Evolutionary conservation across 2,113 vertebrate species (phyloP), one percentile per base, ranked within the genome.

Genomic region (Hypanus sabinus): DNA sequence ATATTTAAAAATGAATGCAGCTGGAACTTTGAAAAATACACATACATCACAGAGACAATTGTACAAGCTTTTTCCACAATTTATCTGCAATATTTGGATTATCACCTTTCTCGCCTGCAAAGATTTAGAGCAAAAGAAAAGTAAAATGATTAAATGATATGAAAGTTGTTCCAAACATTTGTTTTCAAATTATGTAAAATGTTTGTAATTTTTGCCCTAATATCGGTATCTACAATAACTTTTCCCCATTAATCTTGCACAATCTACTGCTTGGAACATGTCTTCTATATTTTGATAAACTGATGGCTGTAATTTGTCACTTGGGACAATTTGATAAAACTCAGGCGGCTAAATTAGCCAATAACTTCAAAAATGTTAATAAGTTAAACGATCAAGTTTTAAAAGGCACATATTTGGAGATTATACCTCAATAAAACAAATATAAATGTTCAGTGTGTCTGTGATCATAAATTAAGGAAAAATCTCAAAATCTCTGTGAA

Each of bases 311-410:
- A 91, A 92, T 33, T 38, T 68, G 60, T 70, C 88, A 68, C 18
- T 36, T 70, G 22, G 36, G 87, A 30, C 65, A 92, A 91, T 65
- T 70, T n/a, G 60, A 91, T 91, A 91, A 92, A 92, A 92, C 36
- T 36, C 55, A 27, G 57, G 55, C 27, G 60, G 33, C 65, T 70
- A 92, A 92, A 92, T 71, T 92, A 92, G 88, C 65, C 65, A 71
- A 68, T 92, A 92, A 70, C 87, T 36, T 62, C 65, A 91, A 91
- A 85, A 90, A 36, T 68, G 65, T 60, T 68, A 68, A n/a, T 0
- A 57, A 46, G 33, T 38, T 92, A 38, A 62, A n/a, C 46, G 22
- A 62, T 36, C n/a, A 70, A 92, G 5, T 38, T 92, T 68, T 36
- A 36, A 92, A 92, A 70, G 68, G 88, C 88, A 70, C 20, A 70